Base-by-base conservation (phyloP, 2,888 invertebrate species). In the Eristalis intricaria region DNA sequence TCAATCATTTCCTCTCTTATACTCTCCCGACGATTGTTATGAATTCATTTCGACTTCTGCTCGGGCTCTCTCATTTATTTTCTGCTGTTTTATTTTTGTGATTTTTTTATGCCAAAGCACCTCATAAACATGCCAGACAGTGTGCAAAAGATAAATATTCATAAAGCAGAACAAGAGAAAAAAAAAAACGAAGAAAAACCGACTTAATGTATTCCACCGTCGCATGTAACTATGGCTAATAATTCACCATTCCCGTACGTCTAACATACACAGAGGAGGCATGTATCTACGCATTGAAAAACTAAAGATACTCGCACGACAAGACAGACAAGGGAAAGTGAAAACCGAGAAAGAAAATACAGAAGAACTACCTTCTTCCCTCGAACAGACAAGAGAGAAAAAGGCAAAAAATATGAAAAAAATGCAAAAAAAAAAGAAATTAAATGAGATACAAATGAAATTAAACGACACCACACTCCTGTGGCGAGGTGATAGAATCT, bases 1-100 rank as follows among this genome's bases (percentile, higher is more conserved):
- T 70, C 77, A 71, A 56, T 40, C 22, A 15, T 13, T 38, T 22
- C 58, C 50, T 78, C 78, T 78, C 78, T 78, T 78, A 78, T 78
- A 78, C 70, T 29, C 50, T 50, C 50, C 50, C 70, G 56, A 64
- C 56, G 56, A 71, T 71, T 56, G 22, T 38, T 64, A 26, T 38
- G 11, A 38, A 40, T 64, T 19, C 50, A 50, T 50, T 50, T 50
- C 19, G 5, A 19, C 19, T 0, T 10, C 1, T 19, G 32, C 10
- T 19, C 50, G 50, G 19, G 19, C 50, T 50, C 58, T 65, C 15
- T 70, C 29, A 29, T n/a, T 63, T 29, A 63, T 29, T 63, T 13
- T 63, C 13, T 22, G 22, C 32, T 10, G 32, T 32, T 10, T 10
- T 58, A n/a, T 22, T 56, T 15, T 29, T 10, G 50, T 68, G n/a